Conservation (phyloP, 92 coral and sea anemone species). For the Porites lobata region DNA sequence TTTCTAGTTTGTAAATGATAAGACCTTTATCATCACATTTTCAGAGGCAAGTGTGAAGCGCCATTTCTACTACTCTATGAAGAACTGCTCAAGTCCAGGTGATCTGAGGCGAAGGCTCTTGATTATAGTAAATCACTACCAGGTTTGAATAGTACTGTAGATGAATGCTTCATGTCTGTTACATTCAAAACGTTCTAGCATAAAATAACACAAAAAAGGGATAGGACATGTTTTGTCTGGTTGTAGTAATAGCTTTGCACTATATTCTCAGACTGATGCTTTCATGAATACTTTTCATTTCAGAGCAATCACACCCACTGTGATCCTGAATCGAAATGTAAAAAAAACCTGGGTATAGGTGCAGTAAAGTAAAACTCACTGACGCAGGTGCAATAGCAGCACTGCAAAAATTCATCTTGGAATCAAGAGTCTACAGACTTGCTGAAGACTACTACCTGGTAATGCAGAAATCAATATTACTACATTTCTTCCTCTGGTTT, state of each 20-base stretch:
- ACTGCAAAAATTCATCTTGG: conserved; percentile 5
- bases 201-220: too few species aligned
- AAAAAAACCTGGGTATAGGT: conserved; percentile 24
- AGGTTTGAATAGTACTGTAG: conserved; percentile 9
- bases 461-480: not conserved
- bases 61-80: conserved; percentile 48
- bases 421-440: conserved; percentile 24
- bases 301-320: conserved; percentile 34
- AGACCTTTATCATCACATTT: not conserved
- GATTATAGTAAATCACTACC: conserved; percentile 30
- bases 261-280: not conserved
- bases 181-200: too few species aligned
- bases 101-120: conserved; percentile 20
- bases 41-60: conserved; percentile 36
- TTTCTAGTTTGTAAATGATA: too few species aligned
- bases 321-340: conserved; percentile 36
- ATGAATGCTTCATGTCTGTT: too few species aligned
- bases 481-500: too few species aligned
- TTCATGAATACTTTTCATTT: not conserved
- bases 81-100: conserved; percentile 27
- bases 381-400: conserved; percentile 21
- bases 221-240: not conserved
- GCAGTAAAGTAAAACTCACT: conserved; percentile 2
- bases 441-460: conserved; percentile 48
- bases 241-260: too few species aligned